A percentile compares a stretch with the other conserved stretches of the same genome.
Evolutionary conservation across 2,797 vertebrate species (phyloP).

Genomic region (Menidia menidia): DNA sequence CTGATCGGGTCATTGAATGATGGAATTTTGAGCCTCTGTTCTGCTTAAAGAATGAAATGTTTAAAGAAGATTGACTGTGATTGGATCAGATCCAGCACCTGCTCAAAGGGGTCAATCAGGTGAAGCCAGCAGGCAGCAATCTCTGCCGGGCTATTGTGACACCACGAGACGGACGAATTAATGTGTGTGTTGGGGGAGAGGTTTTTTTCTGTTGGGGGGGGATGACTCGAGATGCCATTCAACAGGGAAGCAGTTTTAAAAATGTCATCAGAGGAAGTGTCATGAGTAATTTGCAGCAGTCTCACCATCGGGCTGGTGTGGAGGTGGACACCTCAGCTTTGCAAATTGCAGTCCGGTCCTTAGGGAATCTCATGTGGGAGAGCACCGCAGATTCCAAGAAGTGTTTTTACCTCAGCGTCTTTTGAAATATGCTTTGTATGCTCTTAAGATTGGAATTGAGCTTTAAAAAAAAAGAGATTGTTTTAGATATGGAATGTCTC

Average conservation of each 20-base stretch:
- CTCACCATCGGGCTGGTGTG: slow-evolving; percentile 66
- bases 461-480: slow-evolving; percentile 9
- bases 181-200: slow-evolving; percentile 62
- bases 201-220: slow-evolving; percentile 34
- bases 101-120: slow-evolving; percentile 78
- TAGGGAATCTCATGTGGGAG: slow-evolving; percentile 61
- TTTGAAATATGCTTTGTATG: slow-evolving; percentile 47
- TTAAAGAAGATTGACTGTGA: slow-evolving; percentile 83
- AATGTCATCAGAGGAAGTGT: slow-evolving; percentile 80
- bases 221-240: slow-evolving; percentile 59
- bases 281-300: slow-evolving; percentile 78
- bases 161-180: slow-evolving; percentile 60
- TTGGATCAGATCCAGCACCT: slow-evolving; percentile 82
- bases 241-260: slow-evolving; percentile 74
- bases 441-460: slow-evolving; percentile 30
- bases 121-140: slow-evolving; percentile 75
- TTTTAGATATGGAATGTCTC: slow-evolving; percentile 23
- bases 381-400: slow-evolving; percentile 54
- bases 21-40: slow-evolving; percentile 80
- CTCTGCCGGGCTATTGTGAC: slow-evolving; percentile 74
- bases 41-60: slow-evolving; percentile 81
- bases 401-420: slow-evolving; percentile 58
- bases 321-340: slow-evolving; percentile 67
- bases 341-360: slow-evolving; percentile 56
- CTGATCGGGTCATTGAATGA: slow-evolving; percentile 82